Evolutionary conservation across 1,140 invertebrate species (phyloP), one percentile per base, ranked within the genome.

Genomic region (Procambarus clarkii): DNA sequence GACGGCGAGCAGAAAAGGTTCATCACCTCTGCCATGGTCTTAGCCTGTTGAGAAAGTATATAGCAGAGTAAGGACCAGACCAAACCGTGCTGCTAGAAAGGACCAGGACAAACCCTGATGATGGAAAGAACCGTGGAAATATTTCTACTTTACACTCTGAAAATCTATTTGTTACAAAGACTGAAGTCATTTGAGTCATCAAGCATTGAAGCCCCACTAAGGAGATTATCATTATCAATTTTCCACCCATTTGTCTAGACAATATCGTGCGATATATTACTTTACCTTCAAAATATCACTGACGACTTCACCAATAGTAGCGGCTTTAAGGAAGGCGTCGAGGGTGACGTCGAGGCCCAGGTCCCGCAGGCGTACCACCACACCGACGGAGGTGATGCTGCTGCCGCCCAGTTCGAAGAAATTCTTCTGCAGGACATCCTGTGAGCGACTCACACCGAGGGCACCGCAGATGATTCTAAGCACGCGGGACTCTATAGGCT

Each of bases 21-120:
- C 89, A 91, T 91, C 83, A 91, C 89, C n/a, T 91, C 89, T 34
- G 89, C 89, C 89, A 91, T 91, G 8, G 88, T 91, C 60, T 91
- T 91, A 24, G 89, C 89, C 89, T 91, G 82, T n/a, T 4, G 50
- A 54, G 50, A 34, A 34, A 34, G 34, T 34, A 34, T 34, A 34
- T 34, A 34, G 34, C 34, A 34, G 34, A 34, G 34, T 34, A 34
- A 34, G 34, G 34, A 34, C 34, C 34, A 34, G 34, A 34, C 34
- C 34, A 34, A 34, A 34, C 34, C 34, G 34, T 34, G 34, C 34
- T 34, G 34, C 1, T 34, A 1, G 34, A 34, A 34, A 34, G 34
- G 34, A 34, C 34, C 34, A 34, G 34, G 34, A 34, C 34, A 34
- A 34, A 34, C 34, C 34, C 34, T 34, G 34, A 34, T 34, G 34